A percentile compares a stretch with the other conserved stretches of the same genome.
phyloP scores from a whole-genome alignment of 2,888 invertebrate genomes.

The Metopia argyrocephala region DNA sequence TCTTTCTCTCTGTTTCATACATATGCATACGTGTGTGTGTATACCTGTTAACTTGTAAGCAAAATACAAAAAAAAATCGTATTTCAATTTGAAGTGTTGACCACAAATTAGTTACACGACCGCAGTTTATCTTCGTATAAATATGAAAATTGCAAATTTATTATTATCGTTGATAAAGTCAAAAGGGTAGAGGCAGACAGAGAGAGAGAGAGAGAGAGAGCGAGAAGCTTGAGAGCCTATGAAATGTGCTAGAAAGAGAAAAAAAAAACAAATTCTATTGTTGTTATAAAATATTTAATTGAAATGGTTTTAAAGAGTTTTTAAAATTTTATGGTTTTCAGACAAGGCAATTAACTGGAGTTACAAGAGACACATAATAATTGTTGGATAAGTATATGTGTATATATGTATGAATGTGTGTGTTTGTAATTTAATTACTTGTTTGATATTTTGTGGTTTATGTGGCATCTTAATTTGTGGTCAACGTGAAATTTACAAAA shows the following conservation, averaged over 20 bases:
- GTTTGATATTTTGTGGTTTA: constrained; percentile 61
- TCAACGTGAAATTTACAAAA: constrained; percentile 55
- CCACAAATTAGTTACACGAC: constrained; percentile 64
- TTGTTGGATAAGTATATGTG: not conserved
- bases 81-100: constrained; percentile 57
- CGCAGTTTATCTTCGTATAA: constrained; percentile 60
- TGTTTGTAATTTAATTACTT: constrained; percentile 61
- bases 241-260: not conserved
- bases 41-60: not conserved
- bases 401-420: not conserved
- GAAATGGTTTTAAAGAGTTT: too few relatives aligned
- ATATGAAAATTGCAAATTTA: constrained; percentile 63
- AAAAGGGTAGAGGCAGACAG: not conserved
- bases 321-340: too few relatives aligned
- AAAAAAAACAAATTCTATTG: too few relatives aligned
- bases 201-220: not conserved
- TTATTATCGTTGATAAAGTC: constrained; percentile 58
- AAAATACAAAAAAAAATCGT: constrained; percentile 37
- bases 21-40: not conserved
- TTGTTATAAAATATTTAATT: too few relatives aligned
- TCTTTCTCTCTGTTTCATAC: not conserved
- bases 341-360: too few relatives aligned
- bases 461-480: constrained; percentile 65
- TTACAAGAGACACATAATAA: too few relatives aligned
- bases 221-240: too few relatives aligned